phyloP scores from a whole-genome alignment of 2,797 vertebrate genomes.

The Eurystomus glaucurus region DNA sequence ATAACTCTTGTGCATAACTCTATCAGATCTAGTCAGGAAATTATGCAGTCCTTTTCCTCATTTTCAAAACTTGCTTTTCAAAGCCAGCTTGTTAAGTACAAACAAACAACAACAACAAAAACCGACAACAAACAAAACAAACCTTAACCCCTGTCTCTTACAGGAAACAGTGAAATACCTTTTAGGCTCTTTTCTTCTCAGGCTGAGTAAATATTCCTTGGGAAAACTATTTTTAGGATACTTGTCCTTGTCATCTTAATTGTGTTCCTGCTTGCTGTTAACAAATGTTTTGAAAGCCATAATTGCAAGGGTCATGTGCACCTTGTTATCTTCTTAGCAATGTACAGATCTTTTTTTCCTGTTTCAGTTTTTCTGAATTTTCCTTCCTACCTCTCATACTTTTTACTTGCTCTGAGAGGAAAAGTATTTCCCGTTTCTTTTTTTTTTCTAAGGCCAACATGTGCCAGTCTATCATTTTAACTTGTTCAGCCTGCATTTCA shows the following conservation, averaged over 20 bases:
- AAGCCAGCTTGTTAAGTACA: background rate
- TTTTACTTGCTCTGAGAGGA: background rate
- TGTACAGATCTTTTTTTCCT: background rate
- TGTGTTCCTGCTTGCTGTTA: background rate
- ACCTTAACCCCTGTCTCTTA: background rate
- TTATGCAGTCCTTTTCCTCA: background rate
- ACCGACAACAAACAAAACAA: background rate
- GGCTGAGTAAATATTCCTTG: background rate
- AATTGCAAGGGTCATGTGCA: background rate
- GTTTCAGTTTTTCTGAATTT: background rate
- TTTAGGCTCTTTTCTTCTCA: background rate
- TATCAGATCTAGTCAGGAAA: background rate
- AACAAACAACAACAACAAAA: too few species aligned
- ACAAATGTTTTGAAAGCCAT: background rate
- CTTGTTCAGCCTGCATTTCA: background rate
- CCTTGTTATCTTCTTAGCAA: background rate
- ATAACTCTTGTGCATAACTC: background rate
- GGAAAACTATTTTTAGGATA: background rate
- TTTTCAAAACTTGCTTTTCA: background rate
- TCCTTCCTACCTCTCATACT: background rate
- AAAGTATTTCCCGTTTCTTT: background rate
- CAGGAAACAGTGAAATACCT: background rate
- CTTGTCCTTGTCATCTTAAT: background rate
- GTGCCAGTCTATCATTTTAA: background rate
- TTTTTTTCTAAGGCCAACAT: background rate